Evolutionary conservation across 2,888 invertebrate species (phyloP).

Genomic region (Sussaba pulchella): DNA sequence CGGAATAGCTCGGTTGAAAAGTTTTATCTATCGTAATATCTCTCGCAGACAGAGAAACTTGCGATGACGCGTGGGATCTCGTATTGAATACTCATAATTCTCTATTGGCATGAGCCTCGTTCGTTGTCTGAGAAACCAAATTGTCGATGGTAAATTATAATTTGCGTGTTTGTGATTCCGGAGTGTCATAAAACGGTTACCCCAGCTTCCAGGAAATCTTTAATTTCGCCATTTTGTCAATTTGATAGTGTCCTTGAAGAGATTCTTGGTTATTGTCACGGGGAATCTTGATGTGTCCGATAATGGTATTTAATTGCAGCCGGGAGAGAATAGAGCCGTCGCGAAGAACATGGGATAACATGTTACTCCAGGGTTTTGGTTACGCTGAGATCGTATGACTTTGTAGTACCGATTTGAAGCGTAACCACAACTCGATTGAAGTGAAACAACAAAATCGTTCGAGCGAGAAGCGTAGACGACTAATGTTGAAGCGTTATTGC

Average conservation of each 20-base stretch:
- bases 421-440: background rate
- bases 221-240: background rate
- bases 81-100: background rate
- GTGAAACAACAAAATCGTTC: background rate
- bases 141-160: background rate
- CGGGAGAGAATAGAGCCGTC: background rate
- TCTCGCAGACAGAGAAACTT: slow-evolving; percentile 25
- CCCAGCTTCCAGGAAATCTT: background rate
- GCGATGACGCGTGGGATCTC: slow-evolving; percentile 14
- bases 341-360: background rate
- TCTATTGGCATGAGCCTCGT: background rate
- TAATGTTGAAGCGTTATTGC: slow-evolving; percentile 28
- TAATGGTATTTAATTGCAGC: background rate
- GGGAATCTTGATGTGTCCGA: background rate
- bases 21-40: no score
- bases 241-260: background rate
- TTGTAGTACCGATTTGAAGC: background rate
- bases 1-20: slow-evolving; percentile 20
- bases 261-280: background rate
- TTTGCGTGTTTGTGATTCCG: background rate
- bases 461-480: background rate
- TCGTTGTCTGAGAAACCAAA: background rate
- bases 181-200: background rate
- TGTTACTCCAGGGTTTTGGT: background rate
- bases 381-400: background rate